Evolutionary conservation across 2,797 vertebrate species (phyloP).

Genomic region (Ambastaia sidthimunki): DNA sequence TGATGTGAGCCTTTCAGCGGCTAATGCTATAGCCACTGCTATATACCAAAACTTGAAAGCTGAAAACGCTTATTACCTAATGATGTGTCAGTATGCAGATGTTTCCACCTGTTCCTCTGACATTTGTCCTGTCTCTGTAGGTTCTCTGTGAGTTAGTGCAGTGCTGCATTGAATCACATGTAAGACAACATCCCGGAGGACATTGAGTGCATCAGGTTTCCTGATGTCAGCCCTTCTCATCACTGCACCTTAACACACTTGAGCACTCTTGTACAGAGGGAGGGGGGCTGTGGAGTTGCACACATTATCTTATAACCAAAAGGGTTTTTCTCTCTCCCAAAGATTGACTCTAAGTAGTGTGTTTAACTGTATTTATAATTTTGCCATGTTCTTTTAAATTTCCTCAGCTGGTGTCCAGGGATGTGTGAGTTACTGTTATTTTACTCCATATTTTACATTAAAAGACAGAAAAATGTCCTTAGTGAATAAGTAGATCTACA

Average conservation of each 20-base stretch:
- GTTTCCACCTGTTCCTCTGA: background rate
- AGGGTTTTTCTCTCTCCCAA: conserved; percentile 49
- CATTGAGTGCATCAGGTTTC: conserved; percentile 36
- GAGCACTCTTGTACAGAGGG: conserved; percentile 34
- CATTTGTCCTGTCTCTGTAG: conserved; percentile 26
- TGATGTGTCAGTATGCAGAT: background rate
- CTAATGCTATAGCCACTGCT: no score
- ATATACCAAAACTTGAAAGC: conserved; percentile 26
- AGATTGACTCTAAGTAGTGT: conserved; percentile 35
- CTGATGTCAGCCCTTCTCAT: conserved; percentile 46
- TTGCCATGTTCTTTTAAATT: conserved; percentile 53
- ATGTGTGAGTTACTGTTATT: conserved; percentile 48
- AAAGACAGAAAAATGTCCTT: conserved; percentile 15
- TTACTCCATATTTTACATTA: conserved; percentile 45
- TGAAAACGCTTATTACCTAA: conserved; percentile 11
- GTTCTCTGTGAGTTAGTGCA: conserved; percentile 56
- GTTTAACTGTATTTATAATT: conserved; percentile 55
- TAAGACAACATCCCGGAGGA: conserved; percentile 39
- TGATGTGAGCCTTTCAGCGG: no score
- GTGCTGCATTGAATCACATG: background rate
- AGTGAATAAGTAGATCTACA: conserved; percentile 35
- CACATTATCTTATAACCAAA: conserved; percentile 59
- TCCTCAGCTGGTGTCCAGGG: conserved; percentile 45
- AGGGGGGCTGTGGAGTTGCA: conserved; percentile 34
- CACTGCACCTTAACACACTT: conserved; percentile 52